These are phyloP conservation scores for Anthopleura xanthogrammica DNA, from an alignment of 92 coral and sea anemone species.

Conservation along the genomic window DNA sequence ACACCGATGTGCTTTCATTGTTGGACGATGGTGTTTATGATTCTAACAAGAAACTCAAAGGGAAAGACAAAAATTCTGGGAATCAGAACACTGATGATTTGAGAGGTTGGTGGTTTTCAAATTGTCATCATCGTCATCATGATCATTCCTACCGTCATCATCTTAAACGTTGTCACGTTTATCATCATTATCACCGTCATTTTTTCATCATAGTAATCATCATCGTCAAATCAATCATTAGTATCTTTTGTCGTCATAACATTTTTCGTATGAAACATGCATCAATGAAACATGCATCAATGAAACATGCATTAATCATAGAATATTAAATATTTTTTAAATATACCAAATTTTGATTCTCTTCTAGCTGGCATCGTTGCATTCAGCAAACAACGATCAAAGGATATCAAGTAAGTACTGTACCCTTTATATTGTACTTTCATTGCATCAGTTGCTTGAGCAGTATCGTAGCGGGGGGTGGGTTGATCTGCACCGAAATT, in stretches of 20 bases:
- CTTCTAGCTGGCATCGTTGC: slow-evolving; percentile 62
- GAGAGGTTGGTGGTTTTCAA: slow-evolving; percentile 31
- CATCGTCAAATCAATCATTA: no score
- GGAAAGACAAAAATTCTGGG: slow-evolving; percentile 41
- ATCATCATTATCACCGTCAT: not conserved
- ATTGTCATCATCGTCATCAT: not conserved
- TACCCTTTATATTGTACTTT: not conserved
- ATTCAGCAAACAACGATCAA: slow-evolving; percentile 83
- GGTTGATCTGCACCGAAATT: no score
- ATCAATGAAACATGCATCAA: no score
- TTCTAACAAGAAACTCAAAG: slow-evolving; percentile 27
- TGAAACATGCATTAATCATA: no score
- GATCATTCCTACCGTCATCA: no score
- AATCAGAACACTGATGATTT: slow-evolving; percentile 43
- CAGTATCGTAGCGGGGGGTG: no score
- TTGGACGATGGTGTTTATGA: slow-evolving; percentile 60
- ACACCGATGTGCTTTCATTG: slow-evolving; percentile 62
- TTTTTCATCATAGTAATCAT: not conserved
- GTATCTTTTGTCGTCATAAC: no score
- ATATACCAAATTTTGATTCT: not conserved
- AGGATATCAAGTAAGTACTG: slow-evolving; percentile 89
- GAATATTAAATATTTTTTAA: no score
- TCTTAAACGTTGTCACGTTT: no score
- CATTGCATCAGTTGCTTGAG: no score
- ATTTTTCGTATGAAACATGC: no score